phyloP scores from a whole-genome alignment of 2,113 vertebrate species.

The Sardina pilchardus region DNA sequence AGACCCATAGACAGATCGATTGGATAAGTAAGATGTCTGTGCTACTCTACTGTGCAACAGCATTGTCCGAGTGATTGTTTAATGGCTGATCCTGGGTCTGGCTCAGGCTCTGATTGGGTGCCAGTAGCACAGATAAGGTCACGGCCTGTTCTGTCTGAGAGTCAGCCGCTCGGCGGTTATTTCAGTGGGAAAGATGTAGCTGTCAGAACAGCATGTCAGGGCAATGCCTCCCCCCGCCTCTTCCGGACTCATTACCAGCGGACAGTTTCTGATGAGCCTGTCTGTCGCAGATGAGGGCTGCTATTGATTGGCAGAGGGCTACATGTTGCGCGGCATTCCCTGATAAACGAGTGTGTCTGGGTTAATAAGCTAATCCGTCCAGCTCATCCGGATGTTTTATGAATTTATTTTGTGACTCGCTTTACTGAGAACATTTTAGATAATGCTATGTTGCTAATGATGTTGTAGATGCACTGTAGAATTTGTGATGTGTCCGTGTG shows the following conservation, averaged over 20 bases:
- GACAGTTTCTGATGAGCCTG: conserved; percentile 20
- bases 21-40: background rate
- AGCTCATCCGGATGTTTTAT: background rate
- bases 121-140: background rate
- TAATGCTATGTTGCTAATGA: background rate
- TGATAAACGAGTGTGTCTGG: conserved; percentile 7
- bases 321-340: background rate
- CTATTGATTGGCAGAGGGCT: conserved; percentile 26
- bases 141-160: background rate
- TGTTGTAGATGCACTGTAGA: background rate
- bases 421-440: background rate
- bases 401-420: background rate
- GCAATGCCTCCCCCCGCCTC: background rate
- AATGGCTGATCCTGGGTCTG: background rate
- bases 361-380: too few species aligned
- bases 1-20: background rate
- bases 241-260: conserved; percentile 11
- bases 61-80: background rate
- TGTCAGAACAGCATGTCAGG: background rate
- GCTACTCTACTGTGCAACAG: background rate
- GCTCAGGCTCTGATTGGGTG: background rate
- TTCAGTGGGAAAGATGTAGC: background rate
- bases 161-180: background rate
- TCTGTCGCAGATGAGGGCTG: conserved; percentile 19
- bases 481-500: background rate